These are phyloP conservation scores for Phocoena sinus DNA, from an alignment of 2,113 vertebrate genomes.

Conservation along the genomic window DNA sequence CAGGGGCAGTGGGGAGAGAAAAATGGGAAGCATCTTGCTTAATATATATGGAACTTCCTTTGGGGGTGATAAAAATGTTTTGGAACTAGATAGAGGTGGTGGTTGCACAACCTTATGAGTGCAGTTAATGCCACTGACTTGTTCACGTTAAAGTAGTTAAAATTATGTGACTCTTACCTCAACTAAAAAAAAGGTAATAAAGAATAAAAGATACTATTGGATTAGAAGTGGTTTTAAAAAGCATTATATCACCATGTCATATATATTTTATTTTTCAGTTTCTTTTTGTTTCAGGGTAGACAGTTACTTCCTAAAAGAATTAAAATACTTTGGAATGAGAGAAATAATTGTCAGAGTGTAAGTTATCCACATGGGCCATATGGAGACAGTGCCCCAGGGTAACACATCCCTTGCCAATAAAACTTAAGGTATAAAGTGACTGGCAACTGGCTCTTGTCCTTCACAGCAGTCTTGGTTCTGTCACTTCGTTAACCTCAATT, in stretches of 20 bases:
- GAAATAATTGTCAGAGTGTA: background rate
- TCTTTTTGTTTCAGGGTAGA: background rate
- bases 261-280: background rate
- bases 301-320: background rate
- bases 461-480: background rate
- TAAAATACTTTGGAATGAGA: background rate
- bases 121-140: background rate
- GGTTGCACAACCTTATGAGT: background rate
- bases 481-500: background rate
- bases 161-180: background rate
- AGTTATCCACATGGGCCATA: background rate
- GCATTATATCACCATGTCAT: background rate
- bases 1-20: accelerated
- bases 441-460: background rate
- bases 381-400: background rate
- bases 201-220: background rate
- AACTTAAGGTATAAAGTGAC: background rate
- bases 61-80: background rate
- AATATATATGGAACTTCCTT: background rate
- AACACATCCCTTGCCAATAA: background rate
- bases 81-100: background rate
- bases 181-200: background rate
- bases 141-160: background rate
- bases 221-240: background rate
- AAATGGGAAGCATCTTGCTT: background rate